A percentile compares a stretch with the other conserved stretches of the same genome.
Evolutionary conservation across 1,140 invertebrate genomes (phyloP).

Genomic region (Branchinecta lynchi): DNA sequence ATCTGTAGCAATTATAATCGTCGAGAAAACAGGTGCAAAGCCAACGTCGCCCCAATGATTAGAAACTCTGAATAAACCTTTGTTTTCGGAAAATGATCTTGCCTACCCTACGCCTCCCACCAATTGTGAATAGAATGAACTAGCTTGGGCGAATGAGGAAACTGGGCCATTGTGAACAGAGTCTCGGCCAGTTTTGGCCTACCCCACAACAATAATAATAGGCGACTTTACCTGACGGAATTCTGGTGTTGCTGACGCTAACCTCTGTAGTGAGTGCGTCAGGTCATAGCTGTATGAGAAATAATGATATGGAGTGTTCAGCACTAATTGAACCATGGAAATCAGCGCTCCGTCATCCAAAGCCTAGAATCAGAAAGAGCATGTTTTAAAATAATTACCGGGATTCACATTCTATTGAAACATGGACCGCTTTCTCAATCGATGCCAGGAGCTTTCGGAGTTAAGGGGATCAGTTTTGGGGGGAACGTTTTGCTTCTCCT

Average conservation of each 20-base stretch:
- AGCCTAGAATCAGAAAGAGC: slow-evolving; percentile 10
- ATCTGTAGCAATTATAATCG: no score
- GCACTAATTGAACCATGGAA: slow-evolving; percentile 57
- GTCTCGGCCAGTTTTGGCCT: neutral
- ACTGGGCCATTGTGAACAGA: neutral
- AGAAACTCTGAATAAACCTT: no score
- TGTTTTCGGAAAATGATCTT: neutral
- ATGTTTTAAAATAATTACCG: no score
- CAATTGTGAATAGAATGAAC: neutral
- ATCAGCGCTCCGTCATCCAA: slow-evolving; percentile 57
- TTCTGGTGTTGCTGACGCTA: slow-evolving; percentile 71
- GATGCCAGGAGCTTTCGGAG: no score
- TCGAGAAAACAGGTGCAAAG: no score
- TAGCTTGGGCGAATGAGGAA: neutral
- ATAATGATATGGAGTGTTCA: slow-evolving; percentile 69
- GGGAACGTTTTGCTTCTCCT: no score
- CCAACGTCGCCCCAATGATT: no score
- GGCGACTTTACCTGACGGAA: slow-evolving; percentile 47
- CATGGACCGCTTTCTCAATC: no score
- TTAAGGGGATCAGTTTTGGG: no score
- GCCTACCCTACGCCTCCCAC: neutral
- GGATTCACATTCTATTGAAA: no score
- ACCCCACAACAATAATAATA: slow-evolving; percentile 12
- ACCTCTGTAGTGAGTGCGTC: slow-evolving; percentile 74
- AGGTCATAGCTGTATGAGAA: slow-evolving; percentile 88